Evolutionary conservation across 1,140 invertebrate species (phyloP).

Genomic region (Diprion similis): DNA sequence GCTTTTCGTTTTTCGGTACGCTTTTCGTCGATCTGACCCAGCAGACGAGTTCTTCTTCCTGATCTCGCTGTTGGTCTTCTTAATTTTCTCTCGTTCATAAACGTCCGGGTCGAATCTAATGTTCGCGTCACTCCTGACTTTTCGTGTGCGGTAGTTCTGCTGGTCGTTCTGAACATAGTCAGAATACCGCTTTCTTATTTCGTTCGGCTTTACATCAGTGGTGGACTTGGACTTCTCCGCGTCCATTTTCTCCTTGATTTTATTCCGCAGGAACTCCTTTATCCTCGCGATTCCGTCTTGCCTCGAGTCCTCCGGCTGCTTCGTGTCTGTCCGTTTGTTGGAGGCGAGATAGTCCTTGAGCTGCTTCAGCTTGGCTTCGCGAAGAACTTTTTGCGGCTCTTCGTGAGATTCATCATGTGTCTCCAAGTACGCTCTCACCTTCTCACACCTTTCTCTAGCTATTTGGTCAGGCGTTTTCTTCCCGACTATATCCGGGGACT

Average conservation of each 20-base stretch:
- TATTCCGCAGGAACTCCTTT: constrained; percentile 38
- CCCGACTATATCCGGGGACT: constrained; percentile 23
- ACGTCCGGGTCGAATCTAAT: constrained; percentile 34
- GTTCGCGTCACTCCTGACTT: constrained; percentile 48
- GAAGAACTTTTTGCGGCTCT: constrained; percentile 25
- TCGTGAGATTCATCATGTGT: constrained; percentile 26
- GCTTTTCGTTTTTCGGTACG: constrained; percentile 52
- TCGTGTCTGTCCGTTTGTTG: constrained; percentile 4
- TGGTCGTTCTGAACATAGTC: constrained; percentile 23
- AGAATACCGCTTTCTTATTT: constrained; percentile 36
- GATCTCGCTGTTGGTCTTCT: constrained; percentile 15
- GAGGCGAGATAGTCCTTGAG: constrained; percentile 10
- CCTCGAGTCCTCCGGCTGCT: background rate
- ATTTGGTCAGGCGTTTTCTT: constrained; percentile 34
- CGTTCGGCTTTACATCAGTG: constrained; percentile 11
- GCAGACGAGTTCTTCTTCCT: constrained; percentile 24
- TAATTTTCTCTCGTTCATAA: constrained; percentile 23
- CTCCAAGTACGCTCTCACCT: constrained; percentile 39
- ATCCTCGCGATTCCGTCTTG: constrained; percentile 32
- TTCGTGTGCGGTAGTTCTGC: constrained; percentile 39
- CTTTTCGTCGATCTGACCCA: constrained; percentile 35
- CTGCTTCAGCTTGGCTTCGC: constrained; percentile 16
- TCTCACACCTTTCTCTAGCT: constrained; percentile 37
- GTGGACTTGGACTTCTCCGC: constrained; percentile 24
- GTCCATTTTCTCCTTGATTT: constrained; percentile 43